Conservation (phyloP, 1,140 invertebrate genomes). For the Drosophila varians region DNA sequence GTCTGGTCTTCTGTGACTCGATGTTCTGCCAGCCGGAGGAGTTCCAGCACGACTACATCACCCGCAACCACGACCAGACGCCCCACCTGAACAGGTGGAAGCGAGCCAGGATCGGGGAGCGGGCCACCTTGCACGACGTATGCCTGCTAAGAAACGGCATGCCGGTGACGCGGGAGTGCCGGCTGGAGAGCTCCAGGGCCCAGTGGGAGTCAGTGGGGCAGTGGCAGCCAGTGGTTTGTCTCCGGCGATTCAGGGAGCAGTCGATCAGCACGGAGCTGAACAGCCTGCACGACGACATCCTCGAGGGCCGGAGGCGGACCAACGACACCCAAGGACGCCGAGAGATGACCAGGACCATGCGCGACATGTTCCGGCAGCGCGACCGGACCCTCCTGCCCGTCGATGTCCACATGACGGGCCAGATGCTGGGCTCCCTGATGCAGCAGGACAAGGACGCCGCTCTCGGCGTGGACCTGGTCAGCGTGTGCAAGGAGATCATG, state of each 20-base stretch:
- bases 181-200: slow-evolving; percentile 11
- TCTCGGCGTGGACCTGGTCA: slow-evolving; percentile 53
- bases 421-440: slow-evolving; percentile 53
- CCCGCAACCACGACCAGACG: slow-evolving; percentile 55
- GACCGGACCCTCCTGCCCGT: slow-evolving; percentile 55
- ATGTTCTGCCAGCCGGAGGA: slow-evolving; percentile 51
- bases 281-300: slow-evolving; percentile 57
- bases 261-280: slow-evolving; percentile 61
- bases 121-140: slow-evolving; percentile 51
- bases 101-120: slow-evolving; percentile 46
- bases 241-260: slow-evolving; percentile 46
- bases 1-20: slow-evolving; percentile 33
- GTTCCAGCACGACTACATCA: slow-evolving; percentile 59
- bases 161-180: slow-evolving; percentile 62
- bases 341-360: slow-evolving; percentile 28
- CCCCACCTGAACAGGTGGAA: slow-evolving; percentile 68
- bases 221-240: slow-evolving; percentile 46
- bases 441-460: slow-evolving; percentile 51
- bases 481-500: slow-evolving; percentile 74
- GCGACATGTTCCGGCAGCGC: slow-evolving; percentile 43
- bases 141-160: slow-evolving; percentile 64
- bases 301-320: slow-evolving; percentile 41
- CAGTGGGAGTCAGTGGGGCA: slow-evolving; percentile 53
- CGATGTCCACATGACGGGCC: slow-evolving; percentile 66
- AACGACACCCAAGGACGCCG: slow-evolving; percentile 43